Evolutionary conservation across 30 jellyfish, hydroid and myxozoan genomes (phyloP), one percentile per base, ranked within the genome.

Genomic region (Clytia hemisphaerica): DNA sequence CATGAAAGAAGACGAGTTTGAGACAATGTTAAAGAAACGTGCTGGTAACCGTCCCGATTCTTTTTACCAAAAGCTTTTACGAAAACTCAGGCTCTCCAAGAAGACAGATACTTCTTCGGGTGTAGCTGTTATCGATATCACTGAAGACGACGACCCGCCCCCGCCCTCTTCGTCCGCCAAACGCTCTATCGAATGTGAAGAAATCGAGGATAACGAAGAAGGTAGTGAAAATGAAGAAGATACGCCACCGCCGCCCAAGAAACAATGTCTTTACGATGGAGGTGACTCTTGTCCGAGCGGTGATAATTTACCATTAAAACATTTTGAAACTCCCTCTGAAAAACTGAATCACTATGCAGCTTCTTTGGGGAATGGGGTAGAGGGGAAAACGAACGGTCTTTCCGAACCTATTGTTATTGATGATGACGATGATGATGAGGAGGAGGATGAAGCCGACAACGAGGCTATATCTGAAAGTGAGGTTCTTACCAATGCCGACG

Each of bases 41-140:
- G 81, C 81, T 18, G 51, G 81, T 25, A 69, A 69, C 2, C 81
- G 81, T 9, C 78, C 76, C 15, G 78, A 69, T 24, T 69, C 77
- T 34, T 69, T 69, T 46, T 69, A 69, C 30, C 46, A 69, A 15
- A 69, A 69, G 40, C 28, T 69, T 6, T 45, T 69, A 16, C 77
- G 81, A 25, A 69, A 69, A 53, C 35, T 69, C 7, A 47, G 50
- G 9, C 53, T 69, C 30, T 37, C 81, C 36, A 69, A 69, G 40
- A 69, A 69, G 28, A 69, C 81, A 21, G 81, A 69, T 54, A 1
- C 22, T 29, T 69, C 81, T 16, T 45, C 76, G 32, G 81, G 81
- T 21, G 54, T 69, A 35, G 76, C 81, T 16, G 81, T 69, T 24
- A 69, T 69, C 28, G 81, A 69, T 18, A 69, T 69, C 18, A 69